Percentiles rank a stretch among this genome's conserved stretches.
phyloP scores from a whole-genome alignment of 2,888 invertebrate species.

The Microctonus aethiopoides region DNA sequence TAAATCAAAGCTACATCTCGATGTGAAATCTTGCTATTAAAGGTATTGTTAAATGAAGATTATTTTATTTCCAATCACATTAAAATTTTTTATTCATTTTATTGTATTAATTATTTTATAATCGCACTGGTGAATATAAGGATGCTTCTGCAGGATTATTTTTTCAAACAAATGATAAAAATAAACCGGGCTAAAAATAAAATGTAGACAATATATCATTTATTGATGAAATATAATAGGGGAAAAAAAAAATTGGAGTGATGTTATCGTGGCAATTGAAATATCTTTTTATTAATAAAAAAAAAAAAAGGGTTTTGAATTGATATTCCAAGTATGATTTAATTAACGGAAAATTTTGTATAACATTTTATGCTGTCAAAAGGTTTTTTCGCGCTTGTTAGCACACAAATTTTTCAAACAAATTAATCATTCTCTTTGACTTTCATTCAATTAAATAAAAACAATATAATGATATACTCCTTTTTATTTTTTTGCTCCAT shows the following conservation, averaged over 20 bases:
- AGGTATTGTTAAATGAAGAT: conserved; percentile 9
- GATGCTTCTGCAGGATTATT: conserved; percentile 6
- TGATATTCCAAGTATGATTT: background rate
- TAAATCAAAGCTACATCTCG: background rate
- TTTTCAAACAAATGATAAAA: background rate
- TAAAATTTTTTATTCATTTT: conserved; percentile 3
- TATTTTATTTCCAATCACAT: background rate
- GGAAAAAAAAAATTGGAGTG: background rate
- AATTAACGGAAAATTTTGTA: conserved; percentile 7
- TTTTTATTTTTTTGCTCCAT: background rate
- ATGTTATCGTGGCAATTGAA: conserved; percentile 2
- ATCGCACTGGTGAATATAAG: conserved; percentile 1
- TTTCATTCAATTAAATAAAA: background rate
- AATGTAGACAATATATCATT: background rate
- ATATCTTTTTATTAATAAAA: conserved; percentile 6
- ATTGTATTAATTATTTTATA: background rate
- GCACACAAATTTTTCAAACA: too few relatives aligned
- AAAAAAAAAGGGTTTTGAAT: background rate
- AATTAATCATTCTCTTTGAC: background rate
- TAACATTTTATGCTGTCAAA: too few relatives aligned
- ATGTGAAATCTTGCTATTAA: conserved; percentile 5
- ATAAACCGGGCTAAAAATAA: background rate
- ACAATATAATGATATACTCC: background rate
- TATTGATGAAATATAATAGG: background rate
- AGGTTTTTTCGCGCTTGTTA: too few relatives aligned